phyloP scores from a whole-genome alignment of 2,113 vertebrate species.

The Mirza zaza region DNA sequence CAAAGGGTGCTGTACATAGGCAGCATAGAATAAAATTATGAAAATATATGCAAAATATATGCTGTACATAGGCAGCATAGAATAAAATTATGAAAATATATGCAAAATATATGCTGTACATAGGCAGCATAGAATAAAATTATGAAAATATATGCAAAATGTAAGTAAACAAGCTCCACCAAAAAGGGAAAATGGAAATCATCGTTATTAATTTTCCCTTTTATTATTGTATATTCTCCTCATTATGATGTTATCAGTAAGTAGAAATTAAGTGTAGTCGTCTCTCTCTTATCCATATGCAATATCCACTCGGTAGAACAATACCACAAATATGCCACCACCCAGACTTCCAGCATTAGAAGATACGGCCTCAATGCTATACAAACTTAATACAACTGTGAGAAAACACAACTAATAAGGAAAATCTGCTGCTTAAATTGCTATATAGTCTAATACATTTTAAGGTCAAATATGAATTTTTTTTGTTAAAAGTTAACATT shows the following conservation, averaged over 20 bases:
- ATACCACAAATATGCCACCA: not conserved
- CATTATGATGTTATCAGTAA: not conserved
- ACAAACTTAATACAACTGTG: not conserved
- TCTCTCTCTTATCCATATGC: no score
- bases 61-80: no score
- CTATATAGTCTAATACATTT: not conserved
- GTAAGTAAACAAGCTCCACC: not conserved
- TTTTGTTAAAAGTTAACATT: not conserved
- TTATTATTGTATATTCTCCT: not conserved
- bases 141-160: not conserved
- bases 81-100: no score
- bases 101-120: no score
- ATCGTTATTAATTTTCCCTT: not conserved
- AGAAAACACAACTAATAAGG: not conserved
- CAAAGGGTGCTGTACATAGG: no score
- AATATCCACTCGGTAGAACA: not conserved
- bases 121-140: not conserved
- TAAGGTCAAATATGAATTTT: not conserved
- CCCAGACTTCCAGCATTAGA: not conserved
- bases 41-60: no score
- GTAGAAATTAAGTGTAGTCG: not conserved
- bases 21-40: no score
- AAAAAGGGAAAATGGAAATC: not conserved
- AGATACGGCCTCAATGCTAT: not conserved
- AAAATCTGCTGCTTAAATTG: not conserved